Evolutionary conservation across 1,140 invertebrate genomes (phyloP).

Genomic region (Capitella teleta): DNA sequence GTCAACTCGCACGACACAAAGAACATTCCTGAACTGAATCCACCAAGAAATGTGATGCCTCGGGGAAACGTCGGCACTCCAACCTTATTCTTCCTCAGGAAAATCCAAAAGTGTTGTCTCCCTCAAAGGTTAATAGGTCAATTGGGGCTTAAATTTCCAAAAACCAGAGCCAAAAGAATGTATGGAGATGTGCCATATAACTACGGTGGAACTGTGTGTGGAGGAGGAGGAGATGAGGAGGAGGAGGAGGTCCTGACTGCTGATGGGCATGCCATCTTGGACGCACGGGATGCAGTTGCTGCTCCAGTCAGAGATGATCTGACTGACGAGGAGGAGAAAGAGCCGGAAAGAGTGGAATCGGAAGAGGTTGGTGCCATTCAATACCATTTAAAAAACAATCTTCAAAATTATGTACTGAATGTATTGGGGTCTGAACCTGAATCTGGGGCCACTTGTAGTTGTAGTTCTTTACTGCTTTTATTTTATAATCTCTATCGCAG

Average conservation of each 20-base stretch:
- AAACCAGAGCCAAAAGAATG: conserved; percentile 33
- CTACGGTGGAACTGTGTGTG: conserved; percentile 32
- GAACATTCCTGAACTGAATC: conserved; percentile 43
- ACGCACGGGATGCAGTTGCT: not conserved
- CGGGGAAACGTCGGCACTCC: conserved; percentile 52
- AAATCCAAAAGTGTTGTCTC: conserved; percentile 46
- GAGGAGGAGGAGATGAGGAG: not conserved
- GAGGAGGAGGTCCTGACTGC: not conserved
- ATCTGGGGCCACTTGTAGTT: not conserved
- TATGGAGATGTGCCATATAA: conserved; percentile 47
- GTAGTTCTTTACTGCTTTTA: not conserved
- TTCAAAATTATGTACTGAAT: not conserved
- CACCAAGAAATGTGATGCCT: conserved; percentile 44
- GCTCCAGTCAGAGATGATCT: not conserved
- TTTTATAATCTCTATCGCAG: not conserved
- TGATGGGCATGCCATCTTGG: not conserved
- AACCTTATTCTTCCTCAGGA: conserved; percentile 44
- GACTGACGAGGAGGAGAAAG: not conserved
- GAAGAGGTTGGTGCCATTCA: not conserved
- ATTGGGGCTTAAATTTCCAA: conserved; percentile 40
- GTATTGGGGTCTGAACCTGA: not conserved
- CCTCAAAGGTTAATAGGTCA: conserved; percentile 48
- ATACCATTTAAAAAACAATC: not conserved
- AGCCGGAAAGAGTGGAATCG: not conserved
- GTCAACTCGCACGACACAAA: conserved; percentile 31